phyloP scores from a whole-genome alignment of 2,797 vertebrate species.

The Danio albolineatus region DNA sequence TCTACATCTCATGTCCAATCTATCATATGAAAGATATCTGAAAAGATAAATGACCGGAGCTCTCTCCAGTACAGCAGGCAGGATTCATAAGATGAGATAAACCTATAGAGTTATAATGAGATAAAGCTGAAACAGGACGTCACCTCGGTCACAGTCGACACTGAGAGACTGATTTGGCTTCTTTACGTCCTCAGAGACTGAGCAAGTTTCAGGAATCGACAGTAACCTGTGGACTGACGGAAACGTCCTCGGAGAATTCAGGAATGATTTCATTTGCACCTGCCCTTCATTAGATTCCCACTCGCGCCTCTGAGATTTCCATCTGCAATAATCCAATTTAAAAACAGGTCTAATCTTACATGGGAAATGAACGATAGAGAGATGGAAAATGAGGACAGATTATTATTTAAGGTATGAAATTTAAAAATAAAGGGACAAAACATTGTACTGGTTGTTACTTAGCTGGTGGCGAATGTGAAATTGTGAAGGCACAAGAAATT shows the following conservation, averaged over 20 bases:
- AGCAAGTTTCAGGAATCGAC: constrained; percentile 28
- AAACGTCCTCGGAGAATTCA: constrained; percentile 17
- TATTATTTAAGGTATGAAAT: background rate
- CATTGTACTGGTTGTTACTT: background rate
- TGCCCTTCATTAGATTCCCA: constrained; percentile 53
- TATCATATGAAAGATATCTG: background rate
- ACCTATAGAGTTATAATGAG: constrained; percentile 28
- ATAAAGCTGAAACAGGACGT: constrained; percentile 41
- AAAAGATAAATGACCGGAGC: background rate
- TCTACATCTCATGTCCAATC: background rate
- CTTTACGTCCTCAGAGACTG: constrained; percentile 21
- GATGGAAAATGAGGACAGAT: background rate
- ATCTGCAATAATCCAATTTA: constrained; percentile 56
- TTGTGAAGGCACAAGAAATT: background rate
- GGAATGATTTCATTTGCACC: constrained; percentile 48
- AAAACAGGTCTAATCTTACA: constrained; percentile 25
- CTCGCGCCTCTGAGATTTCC: constrained; percentile 37
- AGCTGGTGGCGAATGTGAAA: too few relatives aligned
- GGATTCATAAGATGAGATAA: background rate
- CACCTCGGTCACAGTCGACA: constrained; percentile 12
- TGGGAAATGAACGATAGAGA: constrained; percentile 12
- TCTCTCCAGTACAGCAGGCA: constrained; percentile 2
- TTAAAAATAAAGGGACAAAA: background rate
- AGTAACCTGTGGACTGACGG: constrained; percentile 13
- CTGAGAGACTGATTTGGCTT: constrained; percentile 21